These are phyloP conservation scores for Pecten maximus DNA, from an alignment of 2,888 invertebrate genomes.

Conservation along the genomic window DNA sequence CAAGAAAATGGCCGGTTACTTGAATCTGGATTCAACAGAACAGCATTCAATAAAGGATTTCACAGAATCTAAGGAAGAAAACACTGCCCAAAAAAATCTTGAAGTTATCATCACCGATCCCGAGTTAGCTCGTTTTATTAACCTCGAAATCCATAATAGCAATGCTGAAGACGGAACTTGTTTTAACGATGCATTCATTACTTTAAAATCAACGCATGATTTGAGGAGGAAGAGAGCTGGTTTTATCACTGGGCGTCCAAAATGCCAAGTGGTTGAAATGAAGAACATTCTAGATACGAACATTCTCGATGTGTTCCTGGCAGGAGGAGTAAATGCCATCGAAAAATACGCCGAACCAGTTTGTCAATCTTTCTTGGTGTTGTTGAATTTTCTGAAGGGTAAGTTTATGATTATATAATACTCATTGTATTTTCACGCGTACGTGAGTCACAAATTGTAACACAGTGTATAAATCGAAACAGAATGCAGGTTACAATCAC, in stretches of 20 bases:
- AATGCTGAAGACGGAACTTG: slow-evolving; percentile 16
- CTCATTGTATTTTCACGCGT: too few species aligned
- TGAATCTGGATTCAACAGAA: not conserved
- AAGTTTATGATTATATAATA: not conserved
- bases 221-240: not conserved
- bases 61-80: not conserved
- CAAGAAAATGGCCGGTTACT: not conserved
- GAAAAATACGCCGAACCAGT: not conserved
- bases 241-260: not conserved
- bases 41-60: not conserved
- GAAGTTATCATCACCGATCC: not conserved
- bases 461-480: too few species aligned
- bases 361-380: slow-evolving; percentile 3
- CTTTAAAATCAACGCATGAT: not conserved
- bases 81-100: not conserved
- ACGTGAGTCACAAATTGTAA: too few species aligned
- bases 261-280: not conserved
- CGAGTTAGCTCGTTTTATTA: not conserved
- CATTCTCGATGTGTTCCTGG: not conserved
- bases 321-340: not conserved
- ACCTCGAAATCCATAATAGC: not conserved
- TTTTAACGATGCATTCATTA: not conserved
- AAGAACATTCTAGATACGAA: not conserved
- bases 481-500: too few species aligned
- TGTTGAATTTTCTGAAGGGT: not conserved